Evolutionary conservation across 2,113 vertebrate genomes (phyloP).

Genomic region (Poeciliopsis occidentalis): DNA sequence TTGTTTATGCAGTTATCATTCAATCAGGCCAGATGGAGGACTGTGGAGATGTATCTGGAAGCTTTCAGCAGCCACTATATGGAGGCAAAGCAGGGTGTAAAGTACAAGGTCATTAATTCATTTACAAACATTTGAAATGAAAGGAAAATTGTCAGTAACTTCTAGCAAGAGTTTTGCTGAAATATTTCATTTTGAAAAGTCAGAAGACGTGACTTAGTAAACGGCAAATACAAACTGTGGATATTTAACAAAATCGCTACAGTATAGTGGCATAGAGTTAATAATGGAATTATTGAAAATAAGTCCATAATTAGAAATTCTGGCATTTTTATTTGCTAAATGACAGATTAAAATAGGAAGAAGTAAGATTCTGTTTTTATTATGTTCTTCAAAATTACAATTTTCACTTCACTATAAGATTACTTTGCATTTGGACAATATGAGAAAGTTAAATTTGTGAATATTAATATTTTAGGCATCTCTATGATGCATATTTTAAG

Average conservation of each 20-base stretch:
- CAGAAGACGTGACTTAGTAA: not conserved
- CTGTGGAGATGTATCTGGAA: not conserved
- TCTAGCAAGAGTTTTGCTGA: not conserved
- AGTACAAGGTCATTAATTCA: not conserved
- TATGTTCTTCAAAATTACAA: too few relatives aligned
- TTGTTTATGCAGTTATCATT: conserved; percentile 11
- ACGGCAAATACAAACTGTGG: not conserved
- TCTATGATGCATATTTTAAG: too few relatives aligned
- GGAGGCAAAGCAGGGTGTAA: not conserved
- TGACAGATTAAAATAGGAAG: too few relatives aligned
- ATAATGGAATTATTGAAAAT: too few relatives aligned
- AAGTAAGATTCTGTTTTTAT: too few relatives aligned
- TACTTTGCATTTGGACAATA: too few relatives aligned
- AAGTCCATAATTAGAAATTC: too few relatives aligned
- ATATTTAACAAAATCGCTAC: not conserved
- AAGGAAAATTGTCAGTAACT: not conserved
- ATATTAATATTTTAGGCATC: too few relatives aligned
- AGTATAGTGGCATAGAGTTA: not conserved
- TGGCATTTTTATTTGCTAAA: too few relatives aligned
- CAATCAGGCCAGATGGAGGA: conserved; percentile 4
- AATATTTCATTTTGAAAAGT: not conserved
- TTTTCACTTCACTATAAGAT: too few relatives aligned
- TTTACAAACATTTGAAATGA: not conserved
- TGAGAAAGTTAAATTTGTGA: too few relatives aligned
- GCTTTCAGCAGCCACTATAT: not conserved